These are phyloP conservation scores for Lophura nycthemera DNA, from an alignment of 2,113 vertebrate species.

Conservation along the genomic window DNA sequence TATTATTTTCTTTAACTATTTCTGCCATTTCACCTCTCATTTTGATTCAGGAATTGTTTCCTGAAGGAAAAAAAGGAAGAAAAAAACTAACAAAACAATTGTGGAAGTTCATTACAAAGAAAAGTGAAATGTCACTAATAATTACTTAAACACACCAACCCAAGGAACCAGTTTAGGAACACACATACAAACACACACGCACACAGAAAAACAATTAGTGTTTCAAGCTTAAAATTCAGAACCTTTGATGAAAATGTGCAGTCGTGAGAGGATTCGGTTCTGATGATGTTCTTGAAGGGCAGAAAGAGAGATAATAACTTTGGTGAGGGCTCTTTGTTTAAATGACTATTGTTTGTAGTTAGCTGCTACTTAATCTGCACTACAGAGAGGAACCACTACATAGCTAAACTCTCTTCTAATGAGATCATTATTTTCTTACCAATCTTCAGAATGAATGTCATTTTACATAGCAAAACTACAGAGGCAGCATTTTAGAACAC, in stretches of 20 bases:
- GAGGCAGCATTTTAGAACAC: conserved; percentile 71
- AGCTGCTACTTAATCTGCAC: conserved; percentile 76
- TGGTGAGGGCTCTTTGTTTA: conserved; percentile 62
- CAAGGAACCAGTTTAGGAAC: conserved; percentile 37
- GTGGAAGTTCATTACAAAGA: conserved; percentile 37
- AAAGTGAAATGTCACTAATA: conserved; percentile 42
- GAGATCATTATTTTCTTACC: conserved; percentile 77
- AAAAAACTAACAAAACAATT: background rate
- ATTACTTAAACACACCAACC: conserved; percentile 52
- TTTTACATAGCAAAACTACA: conserved; percentile 76
- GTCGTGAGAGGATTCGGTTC: conserved; percentile 61
- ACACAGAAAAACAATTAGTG: background rate
- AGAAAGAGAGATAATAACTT: conserved; percentile 70
- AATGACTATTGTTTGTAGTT: conserved; percentile 80
- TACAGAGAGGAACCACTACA: conserved; percentile 75
- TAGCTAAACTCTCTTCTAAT: conserved; percentile 70
- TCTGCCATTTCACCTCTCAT: background rate
- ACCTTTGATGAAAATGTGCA: conserved; percentile 59
- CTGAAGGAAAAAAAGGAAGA: background rate
- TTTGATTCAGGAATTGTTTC: conserved; percentile 10
- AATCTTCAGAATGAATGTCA: conserved; percentile 73
- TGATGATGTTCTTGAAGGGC: conserved; percentile 69
- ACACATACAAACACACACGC: background rate
- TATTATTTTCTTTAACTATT: conserved; percentile 18
- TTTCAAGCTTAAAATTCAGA: conserved; percentile 69